These are phyloP conservation scores for Trichomycterus rosablanca DNA, from an alignment of 2,113 vertebrate species.

Conservation along the genomic window DNA sequence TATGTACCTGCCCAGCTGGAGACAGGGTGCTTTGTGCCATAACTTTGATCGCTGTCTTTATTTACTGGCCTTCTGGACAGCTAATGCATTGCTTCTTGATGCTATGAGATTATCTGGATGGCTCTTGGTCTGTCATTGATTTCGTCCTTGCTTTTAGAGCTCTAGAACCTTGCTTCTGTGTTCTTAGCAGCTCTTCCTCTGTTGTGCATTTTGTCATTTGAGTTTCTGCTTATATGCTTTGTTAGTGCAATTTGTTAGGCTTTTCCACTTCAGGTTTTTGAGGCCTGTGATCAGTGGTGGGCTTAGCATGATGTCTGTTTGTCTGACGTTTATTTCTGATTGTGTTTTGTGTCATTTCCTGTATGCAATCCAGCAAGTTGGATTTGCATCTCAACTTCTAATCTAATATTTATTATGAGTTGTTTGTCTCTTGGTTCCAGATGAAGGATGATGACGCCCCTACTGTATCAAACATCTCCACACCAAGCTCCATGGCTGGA, in stretches of 20 bases:
- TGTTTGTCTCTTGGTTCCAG: conserved; percentile 42
- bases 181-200: background rate
- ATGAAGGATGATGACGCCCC: conserved; percentile 24
- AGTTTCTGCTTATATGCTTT: conserved; percentile 3
- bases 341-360: too few relatives aligned
- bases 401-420: too few relatives aligned
- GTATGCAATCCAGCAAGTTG: too few relatives aligned
- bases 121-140: background rate
- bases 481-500: conserved; percentile 37
- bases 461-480: conserved; percentile 26
- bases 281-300: too few relatives aligned
- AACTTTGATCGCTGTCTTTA: background rate
- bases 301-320: background rate
- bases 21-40: conserved; percentile 2
- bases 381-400: too few relatives aligned
- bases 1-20: conserved; percentile 49
- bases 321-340: background rate
- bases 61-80: background rate
- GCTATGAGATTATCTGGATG: background rate
- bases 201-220: conserved; percentile 5
- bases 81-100: background rate
- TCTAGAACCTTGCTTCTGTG: background rate
- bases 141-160: background rate
- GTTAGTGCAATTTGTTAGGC: background rate
- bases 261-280: too few relatives aligned